Conservation (phyloP, 2,113 vertebrate genomes). For the Sialia sialis region DNA sequence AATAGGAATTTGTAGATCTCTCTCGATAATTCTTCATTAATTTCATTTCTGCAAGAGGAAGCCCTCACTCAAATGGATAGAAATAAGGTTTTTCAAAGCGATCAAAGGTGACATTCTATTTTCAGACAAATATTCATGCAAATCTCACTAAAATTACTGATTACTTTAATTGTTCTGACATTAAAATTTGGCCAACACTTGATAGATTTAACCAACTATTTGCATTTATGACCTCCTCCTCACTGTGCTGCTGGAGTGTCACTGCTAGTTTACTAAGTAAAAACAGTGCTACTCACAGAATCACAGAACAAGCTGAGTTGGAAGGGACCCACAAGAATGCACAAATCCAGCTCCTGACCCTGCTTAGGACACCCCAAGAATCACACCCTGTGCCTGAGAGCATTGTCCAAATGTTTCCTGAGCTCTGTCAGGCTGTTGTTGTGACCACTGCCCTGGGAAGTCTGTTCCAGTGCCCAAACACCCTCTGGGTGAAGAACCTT, state of each 20-base stretch:
- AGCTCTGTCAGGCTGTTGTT: neutral
- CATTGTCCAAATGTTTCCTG: rapidly evolving
- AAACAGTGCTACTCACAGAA: neutral
- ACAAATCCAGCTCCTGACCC: neutral
- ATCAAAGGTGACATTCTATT: neutral
- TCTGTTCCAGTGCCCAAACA: rapidly evolving
- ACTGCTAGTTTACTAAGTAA: neutral
- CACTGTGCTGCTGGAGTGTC: neutral
- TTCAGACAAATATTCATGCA: neutral
- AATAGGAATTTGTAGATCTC: neutral
- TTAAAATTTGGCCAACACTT: neutral
- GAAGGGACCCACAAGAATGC: neutral
- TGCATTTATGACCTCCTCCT: neutral
- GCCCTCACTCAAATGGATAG: neutral
- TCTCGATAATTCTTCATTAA: neutral
- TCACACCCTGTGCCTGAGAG: neutral
- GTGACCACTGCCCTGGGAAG: too few relatives aligned
- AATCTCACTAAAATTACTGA: neutral
- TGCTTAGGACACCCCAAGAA: too few relatives aligned
- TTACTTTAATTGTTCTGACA: neutral
- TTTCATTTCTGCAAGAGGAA: neutral
- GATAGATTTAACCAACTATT: neutral
- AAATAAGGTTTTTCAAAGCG: neutral
- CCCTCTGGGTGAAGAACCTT: neutral
- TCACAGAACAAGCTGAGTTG: neutral